Conservation (phyloP, 2,888 invertebrate genomes). For the Dorcus parallelipipedus region DNA sequence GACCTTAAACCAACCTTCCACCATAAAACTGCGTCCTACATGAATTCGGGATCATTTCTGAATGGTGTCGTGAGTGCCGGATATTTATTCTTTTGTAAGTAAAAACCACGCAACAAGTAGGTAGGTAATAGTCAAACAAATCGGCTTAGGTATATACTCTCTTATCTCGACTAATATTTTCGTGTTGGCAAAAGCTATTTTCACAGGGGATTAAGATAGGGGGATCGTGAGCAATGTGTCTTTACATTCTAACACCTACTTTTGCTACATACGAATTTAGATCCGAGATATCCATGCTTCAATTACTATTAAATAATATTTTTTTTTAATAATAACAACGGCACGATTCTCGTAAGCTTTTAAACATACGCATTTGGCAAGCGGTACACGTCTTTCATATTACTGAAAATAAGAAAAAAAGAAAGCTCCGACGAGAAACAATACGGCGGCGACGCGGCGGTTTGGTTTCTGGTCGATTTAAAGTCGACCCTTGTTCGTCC, state of each 20-base stretch:
- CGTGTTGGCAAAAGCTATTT: constrained; percentile 6
- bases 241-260: constrained; percentile 7
- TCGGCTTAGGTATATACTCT: constrained; percentile 1
- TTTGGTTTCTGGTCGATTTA: constrained; percentile 10
- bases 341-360: background rate
- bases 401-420: background rate
- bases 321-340: background rate
- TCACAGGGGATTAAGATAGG: constrained; percentile 6
- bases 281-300: constrained; percentile 1
- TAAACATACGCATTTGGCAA: constrained; percentile 1
- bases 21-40: constrained; percentile 3
- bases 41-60: constrained; percentile 10
- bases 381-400: background rate
- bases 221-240: constrained; percentile 6
- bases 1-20: constrained; percentile 9
- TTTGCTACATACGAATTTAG: constrained; percentile 1
- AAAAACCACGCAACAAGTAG: background rate
- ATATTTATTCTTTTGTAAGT: constrained; percentile 5
- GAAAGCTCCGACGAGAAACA: background rate
- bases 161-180: constrained; percentile 6
- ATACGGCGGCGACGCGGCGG: background rate
- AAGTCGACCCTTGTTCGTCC: constrained; percentile 23
- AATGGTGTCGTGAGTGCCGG: constrained; percentile 11
- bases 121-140: background rate
- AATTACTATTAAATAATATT: background rate